phyloP scores from a whole-genome alignment of 1,140 invertebrate genomes.

The Caenorhabditis brenneri region DNA sequence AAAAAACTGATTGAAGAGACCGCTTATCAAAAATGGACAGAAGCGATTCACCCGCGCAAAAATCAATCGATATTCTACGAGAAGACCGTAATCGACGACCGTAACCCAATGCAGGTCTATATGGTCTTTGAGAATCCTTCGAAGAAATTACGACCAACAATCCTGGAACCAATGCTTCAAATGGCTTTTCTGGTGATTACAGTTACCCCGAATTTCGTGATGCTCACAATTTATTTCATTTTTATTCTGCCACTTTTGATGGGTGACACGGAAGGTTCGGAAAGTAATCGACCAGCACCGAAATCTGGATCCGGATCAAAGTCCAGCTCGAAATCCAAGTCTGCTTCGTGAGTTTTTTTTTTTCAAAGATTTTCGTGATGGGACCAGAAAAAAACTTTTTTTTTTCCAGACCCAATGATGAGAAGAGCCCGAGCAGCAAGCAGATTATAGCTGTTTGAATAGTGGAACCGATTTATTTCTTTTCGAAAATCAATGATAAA shows the following conservation, averaged over 20 bases:
- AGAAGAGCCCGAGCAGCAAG: too few relatives aligned
- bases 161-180: background rate
- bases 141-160: background rate
- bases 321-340: too few relatives aligned
- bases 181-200: background rate
- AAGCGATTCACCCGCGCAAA: background rate
- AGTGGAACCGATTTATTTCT: too few relatives aligned
- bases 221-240: background rate
- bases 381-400: too few relatives aligned
- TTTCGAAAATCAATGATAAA: too few relatives aligned
- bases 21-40: background rate
- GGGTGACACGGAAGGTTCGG: background rate
- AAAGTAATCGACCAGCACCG: background rate
- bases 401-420: too few relatives aligned
- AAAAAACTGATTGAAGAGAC: background rate
- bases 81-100: background rate
- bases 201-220: background rate
- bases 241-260: background rate
- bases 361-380: too few relatives aligned
- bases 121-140: constrained; percentile 2
- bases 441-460: too few relatives aligned
- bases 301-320: too few relatives aligned
- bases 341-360: too few relatives aligned
- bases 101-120: constrained; percentile 4
- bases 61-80: background rate